phyloP scores from a whole-genome alignment of 2,113 vertebrate genomes.

The Ahaetulla prasina region DNA sequence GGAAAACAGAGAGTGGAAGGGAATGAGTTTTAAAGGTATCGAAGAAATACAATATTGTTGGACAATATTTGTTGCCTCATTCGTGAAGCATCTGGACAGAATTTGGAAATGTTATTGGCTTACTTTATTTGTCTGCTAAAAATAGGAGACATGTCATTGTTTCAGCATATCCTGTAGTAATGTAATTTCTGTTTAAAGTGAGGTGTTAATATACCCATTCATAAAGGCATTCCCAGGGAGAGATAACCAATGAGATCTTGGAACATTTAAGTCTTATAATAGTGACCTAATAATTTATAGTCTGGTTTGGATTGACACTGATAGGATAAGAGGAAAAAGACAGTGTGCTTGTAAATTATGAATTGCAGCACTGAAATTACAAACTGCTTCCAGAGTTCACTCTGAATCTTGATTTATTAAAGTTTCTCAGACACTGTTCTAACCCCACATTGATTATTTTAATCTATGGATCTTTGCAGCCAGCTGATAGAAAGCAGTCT shows the following conservation, averaged over 20 bases:
- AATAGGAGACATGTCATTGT: not conserved
- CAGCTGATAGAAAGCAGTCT: conserved; percentile 42
- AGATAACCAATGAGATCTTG: not conserved
- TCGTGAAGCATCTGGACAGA: not conserved
- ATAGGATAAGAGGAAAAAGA: not conserved
- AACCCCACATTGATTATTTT: conserved; percentile 42
- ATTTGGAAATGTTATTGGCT: not conserved
- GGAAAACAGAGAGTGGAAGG: not conserved
- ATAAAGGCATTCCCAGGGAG: not conserved
- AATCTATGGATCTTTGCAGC: conserved; percentile 38
- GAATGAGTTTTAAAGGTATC: not conserved
- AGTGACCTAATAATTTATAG: not conserved
- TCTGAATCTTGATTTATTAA: conserved; percentile 51
- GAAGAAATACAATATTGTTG: not conserved
- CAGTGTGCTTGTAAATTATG: not conserved
- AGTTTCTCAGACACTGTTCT: conserved; percentile 52
- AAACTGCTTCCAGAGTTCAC: conserved; percentile 33
- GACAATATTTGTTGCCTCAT: not conserved
- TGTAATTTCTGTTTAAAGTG: not conserved
- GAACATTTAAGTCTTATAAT: not conserved
- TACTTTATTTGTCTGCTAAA: not conserved
- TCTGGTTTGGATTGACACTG: not conserved
- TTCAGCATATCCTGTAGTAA: not conserved
- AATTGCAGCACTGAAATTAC: not conserved
- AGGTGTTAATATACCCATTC: not conserved